A percentile compares a stretch with the other conserved stretches of the same genome.
Evolutionary conservation across 2,888 invertebrate genomes (phyloP).

Genomic region (Ligdia adustata): DNA sequence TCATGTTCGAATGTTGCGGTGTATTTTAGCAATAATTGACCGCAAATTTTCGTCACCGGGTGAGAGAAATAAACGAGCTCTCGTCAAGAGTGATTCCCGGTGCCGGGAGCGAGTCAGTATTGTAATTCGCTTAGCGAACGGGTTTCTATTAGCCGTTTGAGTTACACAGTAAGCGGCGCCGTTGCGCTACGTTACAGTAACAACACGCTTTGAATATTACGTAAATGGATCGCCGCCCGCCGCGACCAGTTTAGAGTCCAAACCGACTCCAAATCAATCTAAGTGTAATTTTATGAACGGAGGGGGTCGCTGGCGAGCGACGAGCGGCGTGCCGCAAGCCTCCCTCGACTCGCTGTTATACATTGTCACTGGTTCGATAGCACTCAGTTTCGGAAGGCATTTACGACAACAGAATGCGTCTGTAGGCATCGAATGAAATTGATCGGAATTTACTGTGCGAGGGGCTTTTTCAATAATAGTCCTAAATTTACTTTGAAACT

Average conservation of each 20-base stretch:
- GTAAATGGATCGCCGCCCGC: constrained; percentile 60
- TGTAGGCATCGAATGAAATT: background rate
- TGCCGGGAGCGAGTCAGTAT: constrained; percentile 44
- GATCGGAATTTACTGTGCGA: background rate
- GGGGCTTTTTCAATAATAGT: background rate
- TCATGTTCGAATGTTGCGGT: background rate
- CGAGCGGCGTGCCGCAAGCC: constrained; percentile 15
- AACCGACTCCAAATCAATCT: constrained; percentile 34
- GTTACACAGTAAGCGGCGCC: constrained; percentile 47
- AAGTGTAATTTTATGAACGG: constrained; percentile 39
- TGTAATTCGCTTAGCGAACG: constrained; percentile 60
- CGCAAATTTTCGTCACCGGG: constrained; percentile 5
- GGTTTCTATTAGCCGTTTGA: constrained; percentile 55
- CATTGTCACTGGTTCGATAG: constrained; percentile 28
- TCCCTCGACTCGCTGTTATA: constrained; percentile 31
- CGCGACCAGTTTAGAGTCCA: constrained; percentile 45
- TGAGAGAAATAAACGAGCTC: background rate
- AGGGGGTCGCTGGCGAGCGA: constrained; percentile 16
- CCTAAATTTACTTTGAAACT: background rate
- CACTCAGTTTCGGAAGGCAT: constrained; percentile 22
- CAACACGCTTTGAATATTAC: constrained; percentile 63
- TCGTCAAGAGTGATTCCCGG: constrained; percentile 43
- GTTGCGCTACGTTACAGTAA: constrained; percentile 53
- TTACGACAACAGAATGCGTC: constrained; percentile 8
- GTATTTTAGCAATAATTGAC: constrained; percentile 4